Conservation (phyloP, 2,113 vertebrate genomes). For the Corapipo altera region DNA sequence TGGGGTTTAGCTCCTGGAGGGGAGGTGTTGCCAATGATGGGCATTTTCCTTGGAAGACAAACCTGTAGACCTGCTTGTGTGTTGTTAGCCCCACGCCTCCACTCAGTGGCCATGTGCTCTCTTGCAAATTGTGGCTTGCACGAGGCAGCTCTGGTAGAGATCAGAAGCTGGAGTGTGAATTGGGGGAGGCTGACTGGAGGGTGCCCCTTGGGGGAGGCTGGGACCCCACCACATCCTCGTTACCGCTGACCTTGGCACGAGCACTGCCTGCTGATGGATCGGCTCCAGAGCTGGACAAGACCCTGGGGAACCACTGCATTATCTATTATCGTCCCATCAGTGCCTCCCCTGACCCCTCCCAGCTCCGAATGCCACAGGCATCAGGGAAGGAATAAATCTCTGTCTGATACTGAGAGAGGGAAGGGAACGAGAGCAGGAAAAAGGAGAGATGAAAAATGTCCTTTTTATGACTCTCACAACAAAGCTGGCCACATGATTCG, state of each 20-base stretch:
- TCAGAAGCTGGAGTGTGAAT: background rate
- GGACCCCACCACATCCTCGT: slow-evolving; percentile 89
- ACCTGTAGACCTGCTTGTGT: background rate
- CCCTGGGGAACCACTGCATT: slow-evolving; percentile 85
- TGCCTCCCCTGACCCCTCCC: slow-evolving; percentile 77
- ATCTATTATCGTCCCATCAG: slow-evolving; percentile 94
- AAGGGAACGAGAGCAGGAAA: slow-evolving; percentile 57
- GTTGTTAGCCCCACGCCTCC: background rate
- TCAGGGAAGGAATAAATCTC: slow-evolving; percentile 93
- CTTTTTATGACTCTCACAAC: slow-evolving; percentile 64
- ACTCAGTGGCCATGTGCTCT: background rate
- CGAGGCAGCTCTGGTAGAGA: slow-evolving; percentile 23
- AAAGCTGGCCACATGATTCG: slow-evolving; percentile 52
- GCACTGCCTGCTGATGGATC: slow-evolving; percentile 91
- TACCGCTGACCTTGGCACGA: slow-evolving; percentile 96
- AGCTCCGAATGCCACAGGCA: slow-evolving; percentile 76
- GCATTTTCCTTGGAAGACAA: background rate
- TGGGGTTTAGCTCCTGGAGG: background rate
- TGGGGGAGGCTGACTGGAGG: background rate
- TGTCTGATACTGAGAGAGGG: slow-evolving; percentile 77
- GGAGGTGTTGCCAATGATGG: background rate
- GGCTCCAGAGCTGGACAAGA: slow-evolving; percentile 86
- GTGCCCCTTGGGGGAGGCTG: slow-evolving; percentile 57
- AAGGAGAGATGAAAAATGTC: slow-evolving; percentile 74
- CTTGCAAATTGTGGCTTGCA: background rate